Percentiles rank a stretch among this genome's conserved stretches.
Conservation (phyloP, 2,797 vertebrate genomes). For the Enteromius paludinosus region DNA sequence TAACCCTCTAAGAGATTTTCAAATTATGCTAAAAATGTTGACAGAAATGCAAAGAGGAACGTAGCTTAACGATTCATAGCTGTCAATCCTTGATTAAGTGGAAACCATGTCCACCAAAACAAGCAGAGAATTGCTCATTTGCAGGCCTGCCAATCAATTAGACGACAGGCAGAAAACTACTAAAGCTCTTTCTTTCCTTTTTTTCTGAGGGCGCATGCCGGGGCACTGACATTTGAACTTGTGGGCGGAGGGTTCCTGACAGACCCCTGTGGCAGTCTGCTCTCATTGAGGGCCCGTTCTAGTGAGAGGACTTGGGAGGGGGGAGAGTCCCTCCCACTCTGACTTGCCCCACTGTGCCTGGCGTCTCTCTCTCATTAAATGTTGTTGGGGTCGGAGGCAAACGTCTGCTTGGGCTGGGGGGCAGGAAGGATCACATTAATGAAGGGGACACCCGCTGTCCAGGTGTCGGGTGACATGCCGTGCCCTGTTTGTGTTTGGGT, state of each 20-base stretch:
- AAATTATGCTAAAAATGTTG: not conserved
- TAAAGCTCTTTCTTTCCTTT: constrained; percentile 28
- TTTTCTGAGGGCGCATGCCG: constrained; percentile 67
- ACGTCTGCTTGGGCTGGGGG: constrained; percentile 54
- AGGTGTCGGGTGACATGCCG: constrained; percentile 51
- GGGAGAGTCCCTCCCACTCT: constrained; percentile 42
- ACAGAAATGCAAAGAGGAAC: not conserved
- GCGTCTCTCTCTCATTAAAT: constrained; percentile 77
- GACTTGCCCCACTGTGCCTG: constrained; percentile 66
- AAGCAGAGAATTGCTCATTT: constrained; percentile 45
- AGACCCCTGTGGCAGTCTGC: constrained; percentile 48
- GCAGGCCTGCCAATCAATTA: constrained; percentile 61
- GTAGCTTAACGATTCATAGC: not conserved
- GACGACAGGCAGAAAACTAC: constrained; percentile 46
- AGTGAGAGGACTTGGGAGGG: constrained; percentile 10
- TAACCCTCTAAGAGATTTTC: not conserved
- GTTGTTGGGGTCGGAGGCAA: constrained; percentile 64
- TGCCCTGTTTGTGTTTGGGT: constrained; percentile 40
- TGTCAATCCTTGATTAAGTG: constrained; percentile 3
- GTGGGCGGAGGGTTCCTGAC: constrained; percentile 51
- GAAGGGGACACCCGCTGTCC: constrained; percentile 51
- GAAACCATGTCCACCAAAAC: constrained; percentile 11
- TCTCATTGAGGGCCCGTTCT: constrained; percentile 35
- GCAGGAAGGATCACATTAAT: constrained; percentile 67
- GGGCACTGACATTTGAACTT: constrained; percentile 69